Base-by-base conservation (phyloP, 2,113 vertebrate genomes). In the Sylvietta virens region DNA sequence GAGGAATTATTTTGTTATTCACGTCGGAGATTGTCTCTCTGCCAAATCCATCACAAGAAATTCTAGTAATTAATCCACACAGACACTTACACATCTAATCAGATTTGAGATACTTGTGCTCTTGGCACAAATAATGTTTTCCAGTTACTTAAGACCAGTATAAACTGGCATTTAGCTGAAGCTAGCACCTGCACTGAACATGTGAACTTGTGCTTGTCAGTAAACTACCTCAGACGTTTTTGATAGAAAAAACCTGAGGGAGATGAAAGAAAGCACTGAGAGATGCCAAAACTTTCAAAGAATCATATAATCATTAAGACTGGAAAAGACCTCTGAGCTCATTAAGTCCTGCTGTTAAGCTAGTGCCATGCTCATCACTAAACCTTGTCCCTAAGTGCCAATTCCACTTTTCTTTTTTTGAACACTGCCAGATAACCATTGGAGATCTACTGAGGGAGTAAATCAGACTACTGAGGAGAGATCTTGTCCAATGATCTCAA, bases 21-120 rank as follows among this genome's bases (percentile, higher is more conserved):
- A 64, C 31, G 8, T 91, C 26, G 19, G 88, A 73, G 48, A 78
- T 35, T 80, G 44, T 62, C 39, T 64, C 40, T 76, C 62, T 96
- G 92, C 94, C 92, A 96, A 90, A 72, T 84, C 16, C 22, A 79
- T 42, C 48, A 48, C 31, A 93, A 91, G 62, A 94, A 89, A 90
- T 94, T 37, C 72, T 60, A 65, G 81, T 97, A 96, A 97, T 97
- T 97, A 97, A 95, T 97, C 95, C 95, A 71, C 74, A 92, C 93
- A 96, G 95, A 83, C 45, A 91, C 65, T 78, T 86, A 76, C 10
- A 30, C 48, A 85, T 92, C 81, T 94, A 86, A 95, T 97, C 74
- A 96, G 81, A 95, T 95, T 88, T 4, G 20, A 93, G 56, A 81
- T 74, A 91, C 66, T 73, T 82, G 40, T 78, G 87, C 88, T 95